A percentile compares a stretch with the other conserved stretches of the same genome.
phyloP scores from a whole-genome alignment of 1,140 invertebrate species.

The Halictus rubicundus region DNA sequence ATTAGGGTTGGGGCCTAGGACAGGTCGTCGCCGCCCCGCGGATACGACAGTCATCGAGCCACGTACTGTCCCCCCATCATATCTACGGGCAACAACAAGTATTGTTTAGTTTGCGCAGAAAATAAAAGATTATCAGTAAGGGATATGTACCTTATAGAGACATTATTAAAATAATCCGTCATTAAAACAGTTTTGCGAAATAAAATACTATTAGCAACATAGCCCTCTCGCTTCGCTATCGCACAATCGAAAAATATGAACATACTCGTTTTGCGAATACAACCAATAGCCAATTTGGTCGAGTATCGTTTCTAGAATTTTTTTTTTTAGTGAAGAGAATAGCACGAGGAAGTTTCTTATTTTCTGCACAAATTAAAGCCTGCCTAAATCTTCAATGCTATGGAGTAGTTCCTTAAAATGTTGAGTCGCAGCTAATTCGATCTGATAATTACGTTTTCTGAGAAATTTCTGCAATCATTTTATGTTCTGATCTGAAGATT shows the following conservation, averaged over 20 bases:
- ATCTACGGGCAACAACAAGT: constrained; percentile 81
- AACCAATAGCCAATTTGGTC: not conserved
- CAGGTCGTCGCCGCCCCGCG: constrained; percentile 81
- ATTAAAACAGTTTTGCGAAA: not conserved
- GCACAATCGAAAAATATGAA: constrained; percentile 8
- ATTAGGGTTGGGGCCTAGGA: constrained; percentile 81
- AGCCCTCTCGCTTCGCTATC: not conserved
- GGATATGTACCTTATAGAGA: constrained; percentile 22
- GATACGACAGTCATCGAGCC: constrained; percentile 82
- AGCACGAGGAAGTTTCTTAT: constrained; percentile 65
- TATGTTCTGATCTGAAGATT: constrained; percentile 11
- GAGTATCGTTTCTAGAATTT: not conserved
- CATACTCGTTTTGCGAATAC: constrained; percentile 16
- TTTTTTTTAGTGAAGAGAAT: not conserved
- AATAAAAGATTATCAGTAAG: constrained; percentile 70
- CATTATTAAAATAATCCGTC: not conserved
- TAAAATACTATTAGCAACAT: constrained; percentile 5
- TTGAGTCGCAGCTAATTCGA: constrained; percentile 15
- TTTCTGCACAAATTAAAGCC: constrained; percentile 81
- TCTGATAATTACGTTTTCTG: not conserved
- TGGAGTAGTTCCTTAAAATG: constrained; percentile 35
- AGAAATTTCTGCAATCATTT: not conserved
- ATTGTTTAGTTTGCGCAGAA: constrained; percentile 81
- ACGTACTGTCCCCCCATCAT: constrained; percentile 82
- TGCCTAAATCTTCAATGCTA: constrained; percentile 73